Evolutionary conservation across 2,113 vertebrate species (phyloP), one percentile per base, ranked within the genome.

Genomic region (Spermophilus dauricus): DNA sequence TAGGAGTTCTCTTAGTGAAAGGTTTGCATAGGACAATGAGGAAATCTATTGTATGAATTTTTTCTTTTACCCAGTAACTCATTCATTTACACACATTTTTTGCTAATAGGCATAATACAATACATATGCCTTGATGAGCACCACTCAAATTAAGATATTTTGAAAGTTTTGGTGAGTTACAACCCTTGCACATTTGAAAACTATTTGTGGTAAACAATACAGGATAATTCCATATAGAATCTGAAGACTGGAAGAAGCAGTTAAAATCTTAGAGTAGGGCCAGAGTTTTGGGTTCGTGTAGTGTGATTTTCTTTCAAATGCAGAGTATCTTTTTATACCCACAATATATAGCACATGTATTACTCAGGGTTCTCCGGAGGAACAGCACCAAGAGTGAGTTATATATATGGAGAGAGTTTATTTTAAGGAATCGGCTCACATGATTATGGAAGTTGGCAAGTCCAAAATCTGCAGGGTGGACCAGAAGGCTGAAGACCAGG

Each of bases 81-180:
- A 76, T 18, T 53, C 10, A 80, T n/a, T 95, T 56, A 88, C 9
- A 87, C n/a, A 81, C 9, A 58, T 22, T 22, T 80, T 85, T 70
- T 90, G 18, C 53, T 81, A 91, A 92, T 92, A 67, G 1, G 45
- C 1, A 6, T 77, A 58, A 58, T 58, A 80, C 24, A 58, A 24
- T 58, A 80, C 20, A 30, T 45, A 37, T 70, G 30, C 84, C 37
- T 51, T 90, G 20, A 90, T 85, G 87, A 95, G 87, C 12, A 70
- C 94, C 16, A 58, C 58, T 93, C 56, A 63, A 95, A 89, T 75
- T 67, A 73, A 89, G 56, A 67, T 39, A 89, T 73, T 87, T 90
- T 67, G 48, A 85, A 90, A 88, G 26, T 89, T 87, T 90, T 87
- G 69, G 28, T 87, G 48, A 88, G n/a, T 78, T 86, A 78, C 2